These are phyloP conservation scores for Heliconius congener DNA, from an alignment of 1,140 invertebrate genomes.

Conservation along the genomic window DNA sequence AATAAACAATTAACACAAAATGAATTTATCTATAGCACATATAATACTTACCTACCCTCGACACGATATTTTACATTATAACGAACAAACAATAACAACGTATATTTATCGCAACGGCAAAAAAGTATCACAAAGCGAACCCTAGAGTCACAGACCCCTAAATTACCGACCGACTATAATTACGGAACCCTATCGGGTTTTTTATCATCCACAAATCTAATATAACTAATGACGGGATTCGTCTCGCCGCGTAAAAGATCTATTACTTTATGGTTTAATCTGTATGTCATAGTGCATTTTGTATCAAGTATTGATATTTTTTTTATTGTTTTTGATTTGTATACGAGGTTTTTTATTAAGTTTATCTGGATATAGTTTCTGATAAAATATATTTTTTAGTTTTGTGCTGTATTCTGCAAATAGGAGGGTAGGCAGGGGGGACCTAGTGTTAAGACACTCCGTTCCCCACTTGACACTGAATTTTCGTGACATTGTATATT, in stretches of 20 bases:
- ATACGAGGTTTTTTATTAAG: background rate
- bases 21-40: background rate
- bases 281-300: slow-evolving; percentile 52
- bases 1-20: background rate
- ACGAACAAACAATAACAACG: slow-evolving; percentile 40
- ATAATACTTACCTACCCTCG: background rate
- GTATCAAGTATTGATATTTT: slow-evolving; percentile 31
- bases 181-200: slow-evolving; percentile 63
- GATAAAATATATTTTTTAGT: too few species aligned
- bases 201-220: slow-evolving; percentile 73
- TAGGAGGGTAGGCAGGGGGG: too few species aligned
- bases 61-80: slow-evolving; percentile 15
- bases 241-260: slow-evolving; percentile 52
- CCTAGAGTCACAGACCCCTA: slow-evolving; percentile 61
- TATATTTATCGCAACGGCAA: slow-evolving; percentile 49
- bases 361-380: background rate
- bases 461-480: too few species aligned
- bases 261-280: slow-evolving; percentile 54
- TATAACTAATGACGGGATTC: slow-evolving; percentile 67
- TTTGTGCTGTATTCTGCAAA: too few species aligned
- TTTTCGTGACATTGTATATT: too few species aligned
- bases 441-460: too few species aligned
- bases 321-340: slow-evolving; percentile 7
- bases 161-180: slow-evolving; percentile 67
- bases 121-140: slow-evolving; percentile 53